Percentiles rank a stretch among this genome's conserved stretches.
Evolutionary conservation across 2,113 vertebrate genomes (phyloP).

Genomic region (Hippolais icterina): DNA sequence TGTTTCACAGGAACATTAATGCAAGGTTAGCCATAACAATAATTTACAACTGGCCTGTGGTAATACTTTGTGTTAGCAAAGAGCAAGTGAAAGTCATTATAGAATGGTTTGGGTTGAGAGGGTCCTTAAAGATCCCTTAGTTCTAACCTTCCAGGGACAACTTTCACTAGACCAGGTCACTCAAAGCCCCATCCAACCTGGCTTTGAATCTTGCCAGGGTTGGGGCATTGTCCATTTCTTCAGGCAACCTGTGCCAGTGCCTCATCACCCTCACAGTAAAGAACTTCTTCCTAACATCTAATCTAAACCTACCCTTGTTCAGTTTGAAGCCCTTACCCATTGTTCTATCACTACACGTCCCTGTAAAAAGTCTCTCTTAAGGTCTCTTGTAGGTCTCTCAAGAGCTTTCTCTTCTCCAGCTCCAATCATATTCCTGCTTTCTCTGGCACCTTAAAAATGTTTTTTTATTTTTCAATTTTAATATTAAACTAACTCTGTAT

Average conservation of each 20-base stretch:
- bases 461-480: background rate
- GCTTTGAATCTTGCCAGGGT: background rate
- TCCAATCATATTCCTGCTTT: background rate
- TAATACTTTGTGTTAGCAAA: background rate
- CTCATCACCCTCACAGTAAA: background rate
- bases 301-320: background rate
- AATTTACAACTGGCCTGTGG: background rate
- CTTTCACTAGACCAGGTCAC: background rate
- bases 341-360: background rate
- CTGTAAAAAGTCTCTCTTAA: background rate
- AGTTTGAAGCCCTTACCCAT: background rate
- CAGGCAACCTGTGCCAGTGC: background rate
- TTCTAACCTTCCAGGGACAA: background rate
- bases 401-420: background rate
- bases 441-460: background rate
- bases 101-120: background rate
- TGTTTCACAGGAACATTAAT: background rate
- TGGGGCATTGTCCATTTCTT: background rate
- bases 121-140: background rate
- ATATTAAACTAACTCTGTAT: background rate
- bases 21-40: background rate
- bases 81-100: background rate
- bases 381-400: background rate
- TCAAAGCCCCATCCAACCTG: background rate
- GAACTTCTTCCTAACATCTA: background rate